These are phyloP conservation scores for Catocala nupta DNA, from an alignment of 2,888 invertebrate species.

Conservation along the genomic window DNA sequence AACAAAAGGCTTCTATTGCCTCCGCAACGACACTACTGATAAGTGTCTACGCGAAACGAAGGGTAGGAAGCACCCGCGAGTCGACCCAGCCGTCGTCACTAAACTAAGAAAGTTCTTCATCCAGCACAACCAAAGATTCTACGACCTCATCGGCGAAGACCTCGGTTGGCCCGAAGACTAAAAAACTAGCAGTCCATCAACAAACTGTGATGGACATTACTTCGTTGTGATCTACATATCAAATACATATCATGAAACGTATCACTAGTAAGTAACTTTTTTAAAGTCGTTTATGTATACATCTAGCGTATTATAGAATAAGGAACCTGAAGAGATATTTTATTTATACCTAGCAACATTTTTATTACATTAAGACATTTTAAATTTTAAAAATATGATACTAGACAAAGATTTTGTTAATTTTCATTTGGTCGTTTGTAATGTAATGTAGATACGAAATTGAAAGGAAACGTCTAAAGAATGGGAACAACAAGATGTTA, in stretches of 20 bases:
- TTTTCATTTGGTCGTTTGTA: slow-evolving; percentile 25
- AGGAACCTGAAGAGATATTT: slow-evolving; percentile 63
- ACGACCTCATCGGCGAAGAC: slow-evolving; percentile 96
- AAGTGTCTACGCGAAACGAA: slow-evolving; percentile 95
- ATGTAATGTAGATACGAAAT: slow-evolving; percentile 26
- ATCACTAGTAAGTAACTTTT: slow-evolving; percentile 80
- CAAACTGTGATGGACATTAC: slow-evolving; percentile 30
- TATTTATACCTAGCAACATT: slow-evolving; percentile 59
- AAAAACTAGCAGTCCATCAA: slow-evolving; percentile 21
- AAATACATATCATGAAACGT: slow-evolving; percentile 73
- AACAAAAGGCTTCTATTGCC: slow-evolving; percentile 98
- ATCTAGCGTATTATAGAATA: slow-evolving; percentile 73
- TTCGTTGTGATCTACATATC: slow-evolving; percentile 75
- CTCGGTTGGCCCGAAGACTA: slow-evolving; percentile 97
- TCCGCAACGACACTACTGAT: slow-evolving; percentile 94
- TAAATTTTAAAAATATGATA: slow-evolving; percentile 31
- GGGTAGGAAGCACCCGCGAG: slow-evolving; percentile 93
- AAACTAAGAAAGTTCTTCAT: slow-evolving; percentile 95
- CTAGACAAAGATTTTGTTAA: slow-evolving; percentile 26
- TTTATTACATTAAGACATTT: slow-evolving; percentile 39
- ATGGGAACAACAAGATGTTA: slow-evolving; percentile 54
- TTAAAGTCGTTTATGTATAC: slow-evolving; percentile 84
- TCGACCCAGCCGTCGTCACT: slow-evolving; percentile 92
- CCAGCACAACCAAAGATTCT: slow-evolving; percentile 97
- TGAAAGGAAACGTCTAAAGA: slow-evolving; percentile 41